A percentile compares a stretch with the other conserved stretches of the same genome.
These are phyloP conservation scores for Augochlorella aurata DNA, from an alignment of 2,888 invertebrate genomes.

Conservation along the genomic window DNA sequence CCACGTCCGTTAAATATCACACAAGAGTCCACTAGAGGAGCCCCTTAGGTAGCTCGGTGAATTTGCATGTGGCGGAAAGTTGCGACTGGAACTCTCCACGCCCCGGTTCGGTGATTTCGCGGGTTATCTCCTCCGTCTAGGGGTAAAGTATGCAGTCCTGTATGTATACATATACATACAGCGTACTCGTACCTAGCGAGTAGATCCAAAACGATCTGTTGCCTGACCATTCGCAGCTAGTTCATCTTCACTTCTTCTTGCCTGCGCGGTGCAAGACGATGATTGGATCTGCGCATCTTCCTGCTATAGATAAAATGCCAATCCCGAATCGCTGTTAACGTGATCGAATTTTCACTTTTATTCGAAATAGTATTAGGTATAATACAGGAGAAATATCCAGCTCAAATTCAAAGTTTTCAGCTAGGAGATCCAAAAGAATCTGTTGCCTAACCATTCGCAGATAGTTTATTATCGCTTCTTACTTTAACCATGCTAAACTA, in stretches of 20 bases:
- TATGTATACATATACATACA: not conserved
- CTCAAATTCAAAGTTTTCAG: not conserved
- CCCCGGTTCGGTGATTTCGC: conserved; percentile 61
- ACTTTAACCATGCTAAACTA: too few relatives aligned
- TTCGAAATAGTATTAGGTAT: not conserved
- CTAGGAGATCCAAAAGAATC: conserved; percentile 43
- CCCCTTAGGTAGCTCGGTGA: conserved; percentile 52
- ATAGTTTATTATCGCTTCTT: too few relatives aligned
- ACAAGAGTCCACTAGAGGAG: conserved; percentile 65
- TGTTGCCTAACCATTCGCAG: not conserved
- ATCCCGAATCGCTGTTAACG: conserved; percentile 60
- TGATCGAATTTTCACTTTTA: not conserved
- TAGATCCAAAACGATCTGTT: conserved; percentile 46
- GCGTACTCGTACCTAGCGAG: conserved; percentile 20
- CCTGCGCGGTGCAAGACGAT: conserved; percentile 66
- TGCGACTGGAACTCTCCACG: conserved; percentile 58
- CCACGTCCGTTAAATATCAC: conserved; percentile 63
- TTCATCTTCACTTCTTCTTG: conserved; percentile 47
- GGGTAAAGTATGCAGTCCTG: conserved; percentile 23
- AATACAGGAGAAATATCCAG: too few relatives aligned
- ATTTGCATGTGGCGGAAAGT: conserved; percentile 72
- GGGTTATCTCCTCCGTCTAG: conserved; percentile 65
- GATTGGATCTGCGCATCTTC: conserved; percentile 83
- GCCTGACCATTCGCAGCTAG: conserved; percentile 54
- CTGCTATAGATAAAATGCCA: conserved; percentile 82